A percentile compares a stretch with the other conserved stretches of the same genome.
These are phyloP conservation scores for Priocnemis perturbator DNA, from an alignment of 2,888 invertebrate species.

Conservation along the genomic window DNA sequence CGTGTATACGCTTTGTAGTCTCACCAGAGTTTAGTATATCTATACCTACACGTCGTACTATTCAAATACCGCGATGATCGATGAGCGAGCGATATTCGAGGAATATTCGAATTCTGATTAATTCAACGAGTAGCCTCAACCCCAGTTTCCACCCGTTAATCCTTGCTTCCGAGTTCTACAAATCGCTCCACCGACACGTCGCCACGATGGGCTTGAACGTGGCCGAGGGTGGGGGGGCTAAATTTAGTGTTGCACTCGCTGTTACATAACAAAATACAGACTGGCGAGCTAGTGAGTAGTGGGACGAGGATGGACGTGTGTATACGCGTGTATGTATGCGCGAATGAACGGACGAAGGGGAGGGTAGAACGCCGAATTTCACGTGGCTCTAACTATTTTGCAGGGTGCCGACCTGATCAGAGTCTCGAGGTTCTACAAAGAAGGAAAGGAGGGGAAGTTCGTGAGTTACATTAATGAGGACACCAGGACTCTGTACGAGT, in stretches of 20 bases:
- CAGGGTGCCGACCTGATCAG: slow-evolving; percentile 93
- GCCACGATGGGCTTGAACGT: slow-evolving; percentile 33
- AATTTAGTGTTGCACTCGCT: slow-evolving; percentile 61
- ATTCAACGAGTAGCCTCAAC: too few relatives aligned
- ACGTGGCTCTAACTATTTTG: slow-evolving; percentile 68
- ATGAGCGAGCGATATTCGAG: too few relatives aligned
- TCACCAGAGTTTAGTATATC: too few relatives aligned
- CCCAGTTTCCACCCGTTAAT: not conserved
- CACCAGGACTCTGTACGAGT: slow-evolving; percentile 91
- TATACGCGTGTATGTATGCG: slow-evolving; percentile 24
- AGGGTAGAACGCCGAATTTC: slow-evolving; percentile 38
- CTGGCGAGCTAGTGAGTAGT: not conserved
- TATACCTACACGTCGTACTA: too few relatives aligned
- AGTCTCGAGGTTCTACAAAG: slow-evolving; percentile 93
- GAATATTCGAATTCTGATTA: too few relatives aligned
- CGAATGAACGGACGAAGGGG: too few relatives aligned
- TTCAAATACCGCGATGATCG: too few relatives aligned
- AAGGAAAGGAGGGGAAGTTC: slow-evolving; percentile 91
- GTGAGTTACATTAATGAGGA: slow-evolving; percentile 91
- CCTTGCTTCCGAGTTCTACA: not conserved
- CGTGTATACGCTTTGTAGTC: too few relatives aligned
- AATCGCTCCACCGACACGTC: slow-evolving; percentile 22
- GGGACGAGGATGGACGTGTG: not conserved
- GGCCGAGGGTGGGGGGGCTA: slow-evolving; percentile 36
- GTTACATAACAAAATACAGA: slow-evolving; percentile 52